Percentiles rank a stretch among this genome's conserved stretches.
These are phyloP conservation scores for Burhinus oedicnemus DNA, from an alignment of 2,113 vertebrate genomes.

Conservation along the genomic window DNA sequence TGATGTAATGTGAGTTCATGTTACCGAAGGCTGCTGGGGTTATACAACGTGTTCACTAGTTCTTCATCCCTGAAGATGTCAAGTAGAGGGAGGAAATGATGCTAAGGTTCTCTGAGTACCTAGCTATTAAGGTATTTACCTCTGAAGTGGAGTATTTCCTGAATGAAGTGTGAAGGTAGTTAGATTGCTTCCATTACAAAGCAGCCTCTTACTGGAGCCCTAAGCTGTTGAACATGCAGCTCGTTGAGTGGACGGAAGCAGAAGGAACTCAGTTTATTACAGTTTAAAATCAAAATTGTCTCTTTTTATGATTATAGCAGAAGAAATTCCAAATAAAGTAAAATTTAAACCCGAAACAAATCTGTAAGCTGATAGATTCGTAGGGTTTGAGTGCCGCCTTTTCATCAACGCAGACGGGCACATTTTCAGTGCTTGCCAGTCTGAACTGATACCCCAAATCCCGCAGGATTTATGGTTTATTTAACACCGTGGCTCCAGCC, in stretches of 20 bases:
- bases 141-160: conserved; percentile 48
- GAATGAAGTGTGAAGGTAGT: conserved; percentile 1
- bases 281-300: not conserved
- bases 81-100: conserved; percentile 27
- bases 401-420: not conserved
- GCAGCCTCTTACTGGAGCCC: not conserved
- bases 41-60: not conserved
- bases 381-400: not conserved
- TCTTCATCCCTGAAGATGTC: not conserved
- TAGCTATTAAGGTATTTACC: not conserved
- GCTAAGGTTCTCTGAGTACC: not conserved
- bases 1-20: not conserved
- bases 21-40: not conserved
- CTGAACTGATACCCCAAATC: not conserved
- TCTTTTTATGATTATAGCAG: accelerated
- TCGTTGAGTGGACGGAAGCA: not conserved
- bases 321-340: not conserved
- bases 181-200: conserved; percentile 3
- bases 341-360: not conserved
- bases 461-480: not conserved
- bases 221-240: not conserved
- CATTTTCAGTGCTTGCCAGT: not conserved
- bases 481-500: not conserved
- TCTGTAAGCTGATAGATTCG: accelerated
- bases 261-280: not conserved